phyloP scores from a whole-genome alignment of 1,140 invertebrate genomes.

The Leptoteleia sp. region DNA sequence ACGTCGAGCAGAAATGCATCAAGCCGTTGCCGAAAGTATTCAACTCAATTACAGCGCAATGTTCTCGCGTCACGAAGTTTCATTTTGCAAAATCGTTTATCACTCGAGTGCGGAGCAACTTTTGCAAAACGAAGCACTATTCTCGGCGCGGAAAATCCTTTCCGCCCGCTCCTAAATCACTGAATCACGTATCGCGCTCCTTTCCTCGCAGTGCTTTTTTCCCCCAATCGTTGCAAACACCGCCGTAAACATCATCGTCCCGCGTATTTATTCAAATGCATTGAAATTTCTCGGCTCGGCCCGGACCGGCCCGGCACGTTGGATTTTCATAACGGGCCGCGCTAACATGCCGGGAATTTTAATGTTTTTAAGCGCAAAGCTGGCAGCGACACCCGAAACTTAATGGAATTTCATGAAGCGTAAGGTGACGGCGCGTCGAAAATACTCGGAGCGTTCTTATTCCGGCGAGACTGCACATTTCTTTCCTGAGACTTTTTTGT shows the following conservation, averaged over 20 bases:
- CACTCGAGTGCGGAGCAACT: conserved; percentile 18
- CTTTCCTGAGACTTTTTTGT: conserved; percentile 20
- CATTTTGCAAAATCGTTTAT: conserved; percentile 19
- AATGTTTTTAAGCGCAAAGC: conserved; percentile 53
- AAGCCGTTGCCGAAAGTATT: conserved; percentile 8
- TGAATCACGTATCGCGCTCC: too few species aligned
- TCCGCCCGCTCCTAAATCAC: conserved; percentile 2
- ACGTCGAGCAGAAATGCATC: too few species aligned
- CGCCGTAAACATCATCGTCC: conserved; percentile 12
- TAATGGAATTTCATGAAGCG: conserved; percentile 64
- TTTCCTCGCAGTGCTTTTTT: too few species aligned
- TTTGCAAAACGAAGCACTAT: conserved; percentile 9
- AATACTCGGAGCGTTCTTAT: conserved; percentile 43
- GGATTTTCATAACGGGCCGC: conserved; percentile 37
- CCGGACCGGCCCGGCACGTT: too few species aligned
- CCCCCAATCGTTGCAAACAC: conserved; percentile 7
- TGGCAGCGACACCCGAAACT: conserved; percentile 55
- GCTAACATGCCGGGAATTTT: conserved; percentile 50
- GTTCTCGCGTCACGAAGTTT: too few species aligned
- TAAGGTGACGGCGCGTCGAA: conserved; percentile 37
- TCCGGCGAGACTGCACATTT: conserved; percentile 42
- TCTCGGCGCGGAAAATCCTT: background rate
- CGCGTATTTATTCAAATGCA: conserved; percentile 33
- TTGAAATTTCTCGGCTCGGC: conserved; percentile 33
- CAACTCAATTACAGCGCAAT: too few species aligned